phyloP scores from a whole-genome alignment of 1,140 invertebrate genomes.

The Neodiprion fabricii region DNA sequence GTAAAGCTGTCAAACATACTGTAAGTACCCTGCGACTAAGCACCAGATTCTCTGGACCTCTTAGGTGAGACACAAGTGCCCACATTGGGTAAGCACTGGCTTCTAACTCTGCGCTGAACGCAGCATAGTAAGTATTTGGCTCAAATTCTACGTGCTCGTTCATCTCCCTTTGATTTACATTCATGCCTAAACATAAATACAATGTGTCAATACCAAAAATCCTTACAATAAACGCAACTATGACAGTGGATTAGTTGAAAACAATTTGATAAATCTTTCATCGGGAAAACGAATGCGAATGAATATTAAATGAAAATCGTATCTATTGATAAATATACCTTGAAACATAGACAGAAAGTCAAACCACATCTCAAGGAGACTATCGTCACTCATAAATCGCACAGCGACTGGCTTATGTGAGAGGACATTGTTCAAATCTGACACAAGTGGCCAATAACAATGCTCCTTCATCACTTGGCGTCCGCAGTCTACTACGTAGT shows the following conservation, averaged over 20 bases:
- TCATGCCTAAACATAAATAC: conserved; percentile 77
- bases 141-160: conserved; percentile 95
- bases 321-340: conserved; percentile 64
- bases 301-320: conserved; percentile 11
- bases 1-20: conserved; percentile 77
- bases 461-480: conserved; percentile 95
- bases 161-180: conserved; percentile 90
- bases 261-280: background rate
- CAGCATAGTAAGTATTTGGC: conserved; percentile 95
- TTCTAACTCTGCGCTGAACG: conserved; percentile 95
- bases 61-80: conserved; percentile 89
- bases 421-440: conserved; percentile 96
- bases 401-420: conserved; percentile 90
- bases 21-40: conserved; percentile 77
- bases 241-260: background rate
- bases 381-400: conserved; percentile 86
- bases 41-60: conserved; percentile 72
- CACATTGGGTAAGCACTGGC: conserved; percentile 97
- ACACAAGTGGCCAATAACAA: conserved; percentile 97
- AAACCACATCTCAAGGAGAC: conserved; percentile 93
- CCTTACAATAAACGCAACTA: background rate
- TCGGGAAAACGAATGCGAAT: background rate
- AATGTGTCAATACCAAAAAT: conserved; percentile 22
- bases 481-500: conserved; percentile 93
- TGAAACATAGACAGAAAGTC: conserved; percentile 93